Conservation (phyloP, 2,113 vertebrate genomes). For the Pelmatolapia mariae region DNA sequence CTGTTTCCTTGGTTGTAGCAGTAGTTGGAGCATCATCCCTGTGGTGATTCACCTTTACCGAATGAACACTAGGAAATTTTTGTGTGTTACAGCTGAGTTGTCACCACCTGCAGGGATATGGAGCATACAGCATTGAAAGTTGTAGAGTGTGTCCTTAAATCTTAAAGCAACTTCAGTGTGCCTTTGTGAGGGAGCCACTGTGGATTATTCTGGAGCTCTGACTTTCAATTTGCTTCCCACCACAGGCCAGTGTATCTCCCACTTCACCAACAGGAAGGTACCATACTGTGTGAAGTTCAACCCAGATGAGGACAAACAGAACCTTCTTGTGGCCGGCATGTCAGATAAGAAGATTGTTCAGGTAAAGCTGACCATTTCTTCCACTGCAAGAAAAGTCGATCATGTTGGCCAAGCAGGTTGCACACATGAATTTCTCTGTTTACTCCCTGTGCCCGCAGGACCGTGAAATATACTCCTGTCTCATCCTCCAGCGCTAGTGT, state of each 20-base stretch:
- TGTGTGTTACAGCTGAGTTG: neutral
- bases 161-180: neutral
- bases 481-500: neutral
- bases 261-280: slow-evolving; percentile 96
- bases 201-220: slow-evolving; percentile 23
- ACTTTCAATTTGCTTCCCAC: slow-evolving; percentile 16
- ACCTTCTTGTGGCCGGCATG: slow-evolving; percentile 96
- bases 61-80: neutral
- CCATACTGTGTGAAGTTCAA: slow-evolving; percentile 99
- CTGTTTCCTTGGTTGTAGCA: neutral
- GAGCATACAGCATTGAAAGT: neutral
- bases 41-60: neutral
- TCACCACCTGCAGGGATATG: neutral
- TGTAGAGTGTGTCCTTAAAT: neutral
- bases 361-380: slow-evolving; percentile 61
- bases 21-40: neutral
- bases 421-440: neutral
- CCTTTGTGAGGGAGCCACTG: neutral
- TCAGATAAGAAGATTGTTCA: slow-evolving; percentile 99
- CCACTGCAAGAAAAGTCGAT: neutral
- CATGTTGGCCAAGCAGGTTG: neutral
- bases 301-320: slow-evolving; percentile 97
- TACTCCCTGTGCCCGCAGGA: neutral
- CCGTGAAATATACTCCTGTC: neutral
- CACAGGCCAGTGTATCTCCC: slow-evolving; percentile 91